Percentiles rank a stretch among this genome's conserved stretches.
Evolutionary conservation across 1,140 invertebrate genomes (phyloP).

Genomic region (Papilio machaon): DNA sequence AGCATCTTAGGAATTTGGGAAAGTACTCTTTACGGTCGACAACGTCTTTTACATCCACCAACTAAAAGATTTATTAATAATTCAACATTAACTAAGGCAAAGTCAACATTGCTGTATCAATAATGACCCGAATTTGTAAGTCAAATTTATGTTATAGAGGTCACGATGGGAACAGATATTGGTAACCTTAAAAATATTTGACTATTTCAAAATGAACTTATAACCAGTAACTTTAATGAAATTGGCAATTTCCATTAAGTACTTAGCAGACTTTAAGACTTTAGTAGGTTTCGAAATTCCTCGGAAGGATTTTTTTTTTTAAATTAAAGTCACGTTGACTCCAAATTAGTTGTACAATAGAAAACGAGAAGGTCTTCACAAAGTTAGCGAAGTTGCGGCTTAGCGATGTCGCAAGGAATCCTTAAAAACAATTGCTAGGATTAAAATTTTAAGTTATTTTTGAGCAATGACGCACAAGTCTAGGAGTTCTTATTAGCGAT

Average conservation of each 20-base stretch:
- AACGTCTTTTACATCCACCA: slow-evolving; percentile 68
- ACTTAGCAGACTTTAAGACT: background rate
- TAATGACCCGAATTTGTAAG: slow-evolving; percentile 19
- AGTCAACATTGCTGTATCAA: slow-evolving; percentile 11
- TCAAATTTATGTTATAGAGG: background rate
- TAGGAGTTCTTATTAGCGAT: background rate
- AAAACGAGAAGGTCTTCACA: background rate
- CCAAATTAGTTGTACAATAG: background rate
- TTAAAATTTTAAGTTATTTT: background rate
- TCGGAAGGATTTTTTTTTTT: background rate
- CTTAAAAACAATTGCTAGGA: background rate
- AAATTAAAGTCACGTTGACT: slow-evolving; percentile 1
- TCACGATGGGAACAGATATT: background rate
- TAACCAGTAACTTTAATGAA: background rate
- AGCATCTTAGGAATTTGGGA: slow-evolving; percentile 73
- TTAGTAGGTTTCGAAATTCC: background rate
- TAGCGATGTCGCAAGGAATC: background rate
- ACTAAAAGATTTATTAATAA: slow-evolving; percentile 51
- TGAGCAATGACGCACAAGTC: background rate
- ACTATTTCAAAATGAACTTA: background rate
- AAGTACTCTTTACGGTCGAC: slow-evolving; percentile 75
- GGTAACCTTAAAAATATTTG: background rate
- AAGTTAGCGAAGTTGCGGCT: background rate
- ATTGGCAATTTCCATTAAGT: background rate
- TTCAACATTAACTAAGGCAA: slow-evolving; percentile 13